A percentile compares a stretch with the other conserved stretches of the same genome.
These are phyloP conservation scores for Gallinago solitaria DNA, from an alignment of 2,797 vertebrate species.

Conservation along the genomic window DNA sequence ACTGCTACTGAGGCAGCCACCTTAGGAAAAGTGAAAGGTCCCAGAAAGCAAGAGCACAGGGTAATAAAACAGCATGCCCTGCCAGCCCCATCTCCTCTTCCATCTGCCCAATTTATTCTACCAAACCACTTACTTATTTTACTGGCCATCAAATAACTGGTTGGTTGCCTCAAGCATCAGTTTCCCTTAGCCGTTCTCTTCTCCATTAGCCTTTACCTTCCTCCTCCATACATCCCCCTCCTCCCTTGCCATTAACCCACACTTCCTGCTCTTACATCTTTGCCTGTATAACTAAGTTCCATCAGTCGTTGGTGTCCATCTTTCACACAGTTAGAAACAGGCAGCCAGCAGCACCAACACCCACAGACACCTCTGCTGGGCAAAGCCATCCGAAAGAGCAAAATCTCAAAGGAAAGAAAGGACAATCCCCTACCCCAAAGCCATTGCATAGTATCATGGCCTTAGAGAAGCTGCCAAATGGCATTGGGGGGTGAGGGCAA, in stretches of 20 bases:
- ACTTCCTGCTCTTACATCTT: neutral
- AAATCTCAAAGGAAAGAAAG: neutral
- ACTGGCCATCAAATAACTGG: neutral
- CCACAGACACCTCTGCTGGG: neutral
- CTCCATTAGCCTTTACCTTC: neutral
- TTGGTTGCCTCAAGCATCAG: neutral
- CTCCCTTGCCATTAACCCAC: neutral
- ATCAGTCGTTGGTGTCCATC: neutral
- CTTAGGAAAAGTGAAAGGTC: neutral
- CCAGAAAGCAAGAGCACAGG: neutral
- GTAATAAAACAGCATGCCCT: neutral
- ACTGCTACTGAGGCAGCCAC: neutral
- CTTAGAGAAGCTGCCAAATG: neutral
- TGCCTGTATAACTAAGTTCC: neutral
- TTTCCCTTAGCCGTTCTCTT: neutral
- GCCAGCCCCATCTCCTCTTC: neutral
- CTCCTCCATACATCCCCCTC: neutral
- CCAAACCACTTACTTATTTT: neutral
- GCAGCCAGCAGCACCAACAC: neutral
- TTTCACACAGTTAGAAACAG: accelerated
- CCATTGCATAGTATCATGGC: neutral
- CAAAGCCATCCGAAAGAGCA: neutral
- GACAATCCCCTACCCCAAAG: neutral
- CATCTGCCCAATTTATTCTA: neutral
- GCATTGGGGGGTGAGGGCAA: neutral